Percentiles rank a stretch among this genome's conserved stretches.
Evolutionary conservation across 2,888 invertebrate species (phyloP).

Genomic region (Agrochola lychnidis): DNA sequence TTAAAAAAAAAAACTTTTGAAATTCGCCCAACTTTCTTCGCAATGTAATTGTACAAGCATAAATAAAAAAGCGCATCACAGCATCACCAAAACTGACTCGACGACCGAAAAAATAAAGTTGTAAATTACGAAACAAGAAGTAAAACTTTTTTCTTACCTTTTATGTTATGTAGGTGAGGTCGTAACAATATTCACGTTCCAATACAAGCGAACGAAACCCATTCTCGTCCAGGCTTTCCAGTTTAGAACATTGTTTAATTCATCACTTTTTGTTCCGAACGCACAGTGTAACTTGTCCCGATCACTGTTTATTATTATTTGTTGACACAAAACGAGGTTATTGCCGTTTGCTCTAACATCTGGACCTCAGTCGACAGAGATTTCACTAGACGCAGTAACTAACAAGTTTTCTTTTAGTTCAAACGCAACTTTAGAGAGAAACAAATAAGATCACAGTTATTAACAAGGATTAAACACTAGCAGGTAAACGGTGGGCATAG

Average conservation of each 20-base stretch:
- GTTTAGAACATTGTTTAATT: conserved; percentile 87
- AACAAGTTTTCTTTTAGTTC: conserved; percentile 65
- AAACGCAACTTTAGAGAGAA: conserved; percentile 50
- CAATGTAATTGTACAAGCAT: conserved; percentile 47
- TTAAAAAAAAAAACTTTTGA: conserved; percentile 55
- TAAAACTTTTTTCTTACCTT: conserved; percentile 89
- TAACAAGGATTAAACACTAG: conserved; percentile 74
- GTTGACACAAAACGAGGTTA: conserved; percentile 88
- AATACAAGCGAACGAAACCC: conserved; percentile 79
- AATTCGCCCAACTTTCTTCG: conserved; percentile 57
- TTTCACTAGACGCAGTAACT: conserved; percentile 81
- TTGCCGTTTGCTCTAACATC: conserved; percentile 83
- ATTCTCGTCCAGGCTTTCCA: conserved; percentile 85
- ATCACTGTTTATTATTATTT: conserved; percentile 88
- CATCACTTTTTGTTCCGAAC: conserved; percentile 83
- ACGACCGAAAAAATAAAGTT: conserved; percentile 72
- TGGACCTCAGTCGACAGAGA: conserved; percentile 80
- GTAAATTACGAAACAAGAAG: conserved; percentile 86
- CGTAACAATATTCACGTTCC: conserved; percentile 82
- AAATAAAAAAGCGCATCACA: conserved; percentile 69
- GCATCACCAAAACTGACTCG: conserved; percentile 63
- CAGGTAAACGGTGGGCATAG: conserved; percentile 79
- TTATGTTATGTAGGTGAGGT: conserved; percentile 88
- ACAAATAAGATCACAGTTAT: conserved; percentile 56
- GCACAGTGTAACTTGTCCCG: conserved; percentile 80